phyloP scores from a whole-genome alignment of 2,888 invertebrate species.

The Metellina segmentata region DNA sequence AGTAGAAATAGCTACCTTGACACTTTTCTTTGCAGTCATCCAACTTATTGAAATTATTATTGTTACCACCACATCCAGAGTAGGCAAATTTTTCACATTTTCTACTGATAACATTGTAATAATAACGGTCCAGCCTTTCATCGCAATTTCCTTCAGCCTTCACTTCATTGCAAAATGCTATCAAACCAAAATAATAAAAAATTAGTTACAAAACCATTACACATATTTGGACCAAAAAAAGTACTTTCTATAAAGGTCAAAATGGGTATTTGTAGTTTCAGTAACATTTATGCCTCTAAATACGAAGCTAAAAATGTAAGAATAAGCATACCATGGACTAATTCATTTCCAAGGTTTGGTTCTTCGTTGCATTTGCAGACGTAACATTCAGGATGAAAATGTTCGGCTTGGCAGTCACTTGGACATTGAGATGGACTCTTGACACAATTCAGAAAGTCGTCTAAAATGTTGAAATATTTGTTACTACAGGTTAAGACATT shows the following conservation, averaged over 20 bases:
- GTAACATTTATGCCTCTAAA: too few species aligned
- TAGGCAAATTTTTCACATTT: slow-evolving; percentile 64
- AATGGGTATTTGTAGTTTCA: too few species aligned
- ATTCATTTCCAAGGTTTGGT: neutral
- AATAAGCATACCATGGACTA: neutral
- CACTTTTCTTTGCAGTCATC: slow-evolving; percentile 50
- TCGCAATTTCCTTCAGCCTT: slow-evolving; percentile 55
- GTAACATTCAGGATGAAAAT: slow-evolving; percentile 60
- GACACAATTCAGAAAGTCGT: slow-evolving; percentile 61
- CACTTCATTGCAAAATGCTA: slow-evolving; percentile 62
- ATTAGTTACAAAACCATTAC: too few species aligned
- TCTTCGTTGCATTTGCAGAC: slow-evolving; percentile 52
- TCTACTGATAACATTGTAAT: slow-evolving; percentile 41
- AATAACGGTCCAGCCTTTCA: slow-evolving; percentile 49
- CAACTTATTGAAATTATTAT: slow-evolving; percentile 57
- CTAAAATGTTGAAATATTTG: neutral
- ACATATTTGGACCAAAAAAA: too few species aligned
- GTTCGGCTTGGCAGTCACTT: slow-evolving; percentile 45
- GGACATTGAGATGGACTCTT: slow-evolving; percentile 55
- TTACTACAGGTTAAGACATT: too few species aligned
- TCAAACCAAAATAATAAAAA: neutral
- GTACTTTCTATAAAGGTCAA: too few species aligned
- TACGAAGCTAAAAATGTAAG: neutral
- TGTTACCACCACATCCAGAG: slow-evolving; percentile 67
- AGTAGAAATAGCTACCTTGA: neutral